Evolutionary conservation across 2,797 vertebrate genomes (phyloP), one percentile per base, ranked within the genome.

Genomic region (Channa striata): DNA sequence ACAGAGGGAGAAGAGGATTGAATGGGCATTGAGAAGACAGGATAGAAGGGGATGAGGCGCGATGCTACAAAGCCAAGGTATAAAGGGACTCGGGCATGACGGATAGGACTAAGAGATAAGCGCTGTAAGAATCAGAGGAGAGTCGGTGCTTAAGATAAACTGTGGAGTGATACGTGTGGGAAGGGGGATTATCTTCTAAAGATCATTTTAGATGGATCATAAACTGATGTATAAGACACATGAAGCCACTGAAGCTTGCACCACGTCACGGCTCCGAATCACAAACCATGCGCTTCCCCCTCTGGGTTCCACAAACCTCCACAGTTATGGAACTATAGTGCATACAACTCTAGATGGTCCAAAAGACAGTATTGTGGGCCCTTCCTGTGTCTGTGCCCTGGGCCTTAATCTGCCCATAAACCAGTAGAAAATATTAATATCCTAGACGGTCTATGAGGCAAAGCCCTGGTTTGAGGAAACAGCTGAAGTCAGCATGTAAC

Each of bases 1-100:
- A 82, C 75, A 80, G 71, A 72, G 69, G 74, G 68, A 81, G 80
- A 81, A 74, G 80, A 73, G 79, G 81, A 89, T 67, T 84, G 81
- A 71, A 86, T 59, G 83, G 76, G 61, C 79, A 77, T 37, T 68
- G 79, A 74, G 72, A 83, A 72, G 83, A 83, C 59, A 72, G 83
- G 72, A 85, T 77, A 5, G 2, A 71, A 78, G 40, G 78, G 21
- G 59, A 87, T 73, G 80, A 86, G 81, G 59, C 73, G 59, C 56
- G 76, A 86, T 72, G 59, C 49, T 77, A 53, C 71, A 80, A 84
- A 85, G 74, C 72, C 49, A 12, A 33, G 74, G 68, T 56, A 64
- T 75, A 74, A 73, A 85, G 44, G 66, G 74, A 80, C 59, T 81
- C 21, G 16, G 37, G 48, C 40, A 77, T 77, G 36, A 80, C 60